Evolutionary conservation across 2,888 invertebrate genomes (phyloP), one percentile per base, ranked within the genome.

Genomic region (Amblyjoppa proteus): DNA sequence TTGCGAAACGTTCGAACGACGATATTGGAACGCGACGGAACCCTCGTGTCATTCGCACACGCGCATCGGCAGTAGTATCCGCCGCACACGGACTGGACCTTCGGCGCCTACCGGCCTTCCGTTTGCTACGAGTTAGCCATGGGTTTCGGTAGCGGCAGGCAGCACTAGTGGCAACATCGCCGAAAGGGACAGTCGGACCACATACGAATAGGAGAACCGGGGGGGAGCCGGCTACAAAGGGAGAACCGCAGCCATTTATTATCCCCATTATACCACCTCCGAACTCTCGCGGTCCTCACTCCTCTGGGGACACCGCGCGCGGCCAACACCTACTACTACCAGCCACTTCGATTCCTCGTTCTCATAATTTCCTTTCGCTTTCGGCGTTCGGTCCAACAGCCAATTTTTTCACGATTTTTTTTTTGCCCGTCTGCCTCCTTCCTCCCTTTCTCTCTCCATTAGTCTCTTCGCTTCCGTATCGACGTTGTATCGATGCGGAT

Each of bases 261-360:
- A 91, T 90, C 89, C 88, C 90, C 86, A 90, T 91, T 90, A 91
- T 91, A 89, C 87, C 88, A 88, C 87, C 86, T 87, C 87, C 83
- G 87, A 90, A 86, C 89, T 89, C 89, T 88, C 83, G 80, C 81
- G 83, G 69, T 85, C 76, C 85, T 87, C 81, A 79, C 88, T 83
- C 87, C 87, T 87, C 87, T 38, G 38, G 88, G 88, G 88, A 81
- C 13, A 16, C 80, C 81, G 84, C 80, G 69, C 80, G 73, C 71
- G 79, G 76, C 45, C 68, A 68, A 73, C 82, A 87, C 79, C 83
- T 83, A 87, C 81, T 75, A 61, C 51, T 81, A 74, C 73, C 45
- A 49, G 45, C 74, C 68, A 85, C 71, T 78, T 84, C 79, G 75
- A 79, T 80, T 74, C 68, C 77, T 61, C 70, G 49, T 71, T 49